phyloP scores from a whole-genome alignment of 2,888 invertebrate species.

The Dolichomitus sp. region DNA sequence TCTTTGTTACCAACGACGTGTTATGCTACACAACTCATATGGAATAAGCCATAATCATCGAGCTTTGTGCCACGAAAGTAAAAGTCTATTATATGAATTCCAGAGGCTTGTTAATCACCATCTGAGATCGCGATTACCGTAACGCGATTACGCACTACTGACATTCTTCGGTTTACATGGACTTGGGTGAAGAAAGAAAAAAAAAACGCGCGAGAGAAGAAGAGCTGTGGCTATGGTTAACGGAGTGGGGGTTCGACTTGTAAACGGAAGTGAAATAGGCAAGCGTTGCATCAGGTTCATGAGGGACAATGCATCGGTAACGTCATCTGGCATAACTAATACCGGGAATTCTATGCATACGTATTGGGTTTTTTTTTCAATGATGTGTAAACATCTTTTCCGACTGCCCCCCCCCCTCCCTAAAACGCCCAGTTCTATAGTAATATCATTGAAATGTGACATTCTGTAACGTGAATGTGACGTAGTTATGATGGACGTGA shows the following conservation, averaged over 20 bases:
- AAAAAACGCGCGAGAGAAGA: neutral
- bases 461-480: too few species aligned
- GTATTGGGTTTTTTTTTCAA: too few species aligned
- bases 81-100: slow-evolving; percentile 26
- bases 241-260: neutral
- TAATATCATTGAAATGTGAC: too few species aligned
- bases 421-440: too few species aligned
- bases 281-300: neutral
- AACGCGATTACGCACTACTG: slow-evolving; percentile 34
- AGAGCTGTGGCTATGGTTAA: neutral
- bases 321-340: neutral
- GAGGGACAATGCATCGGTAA: neutral
- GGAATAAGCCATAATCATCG: slow-evolving; percentile 19
- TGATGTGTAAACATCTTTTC: too few species aligned
- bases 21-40: slow-evolving; percentile 1
- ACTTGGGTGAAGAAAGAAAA: slow-evolving; percentile 18
- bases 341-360: neutral
- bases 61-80: slow-evolving; percentile 25
- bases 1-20: slow-evolving; percentile 11
- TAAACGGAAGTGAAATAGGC: neutral
- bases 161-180: slow-evolving; percentile 29
- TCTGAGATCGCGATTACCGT: slow-evolving; percentile 34
- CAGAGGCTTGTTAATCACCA: slow-evolving; percentile 28
- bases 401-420: too few species aligned
- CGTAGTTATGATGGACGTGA: too few species aligned